Evolutionary conservation across 2,888 invertebrate genomes (phyloP).

Genomic region (Caradrina clavipalpis): DNA sequence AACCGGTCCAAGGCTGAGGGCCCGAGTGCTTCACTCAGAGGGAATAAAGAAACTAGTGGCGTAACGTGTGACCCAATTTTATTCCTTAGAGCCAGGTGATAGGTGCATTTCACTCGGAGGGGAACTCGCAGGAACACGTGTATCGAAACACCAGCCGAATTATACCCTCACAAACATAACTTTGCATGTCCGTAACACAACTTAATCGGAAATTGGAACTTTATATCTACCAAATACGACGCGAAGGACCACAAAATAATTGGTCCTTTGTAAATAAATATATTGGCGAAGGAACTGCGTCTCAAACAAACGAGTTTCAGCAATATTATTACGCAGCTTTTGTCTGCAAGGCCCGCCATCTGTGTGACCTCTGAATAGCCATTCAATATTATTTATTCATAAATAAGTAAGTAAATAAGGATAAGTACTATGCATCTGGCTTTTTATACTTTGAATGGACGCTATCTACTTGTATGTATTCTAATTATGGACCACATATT

Average conservation of each 20-base stretch:
- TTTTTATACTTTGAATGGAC: constrained; percentile 46
- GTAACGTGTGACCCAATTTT: constrained; percentile 89
- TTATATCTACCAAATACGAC: constrained; percentile 36
- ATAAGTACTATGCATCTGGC: constrained; percentile 60
- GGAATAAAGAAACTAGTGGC: constrained; percentile 68
- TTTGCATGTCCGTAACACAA: constrained; percentile 22
- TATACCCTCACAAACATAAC: constrained; percentile 62
- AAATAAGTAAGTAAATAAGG: constrained; percentile 64
- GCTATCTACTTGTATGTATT: constrained; percentile 44
- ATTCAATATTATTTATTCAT: constrained; percentile 74
- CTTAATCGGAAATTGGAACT: constrained; percentile 22
- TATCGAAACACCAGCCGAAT: constrained; percentile 77
- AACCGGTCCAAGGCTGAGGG: constrained; percentile 75
- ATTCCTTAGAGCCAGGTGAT: constrained; percentile 82
- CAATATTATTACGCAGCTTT: constrained; percentile 77
- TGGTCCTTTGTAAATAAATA: constrained; percentile 32
- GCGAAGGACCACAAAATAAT: constrained; percentile 10
- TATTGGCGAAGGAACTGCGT: constrained; percentile 76
- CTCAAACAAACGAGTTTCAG: constrained; percentile 79
- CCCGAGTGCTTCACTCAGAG: constrained; percentile 57
- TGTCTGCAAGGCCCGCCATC: constrained; percentile 76
- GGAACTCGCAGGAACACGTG: constrained; percentile 78
- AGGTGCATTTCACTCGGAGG: constrained; percentile 81
- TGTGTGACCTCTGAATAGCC: constrained; percentile 83
- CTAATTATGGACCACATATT: constrained; percentile 50